Evolutionary conservation across 2,113 vertebrate species (phyloP), one percentile per base, ranked within the genome.

Genomic region (Ceratotherium simum): DNA sequence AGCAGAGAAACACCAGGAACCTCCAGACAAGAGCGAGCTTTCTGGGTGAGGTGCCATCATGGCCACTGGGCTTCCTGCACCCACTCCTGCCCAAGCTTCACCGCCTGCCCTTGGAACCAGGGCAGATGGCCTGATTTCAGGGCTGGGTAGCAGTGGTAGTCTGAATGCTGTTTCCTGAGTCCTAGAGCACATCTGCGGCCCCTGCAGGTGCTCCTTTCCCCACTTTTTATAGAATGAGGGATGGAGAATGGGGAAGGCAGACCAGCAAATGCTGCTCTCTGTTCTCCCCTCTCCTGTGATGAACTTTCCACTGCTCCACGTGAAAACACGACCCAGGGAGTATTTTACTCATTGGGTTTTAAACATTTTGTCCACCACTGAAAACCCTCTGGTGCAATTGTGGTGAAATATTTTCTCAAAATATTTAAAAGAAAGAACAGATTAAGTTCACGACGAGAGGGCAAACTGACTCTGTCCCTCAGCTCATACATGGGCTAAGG

Each of bases 91-190:
- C 56, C n/a, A 42, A 1, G 1, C 27, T 14, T 17, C 51, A 39
- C 67, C 12, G 17, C 46, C 11, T n/a, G 58, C 31, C 16, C 42
- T 11, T 70, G 42, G 20, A 56, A 33, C 13, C 20, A 67, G 39
- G 42, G 79, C 42, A 13, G 17, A 48, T 1, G 31, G 83, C 36
- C 18, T 67, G 4, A 42, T 31, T 8, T 20, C 20, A 62, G 70
- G 27, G 31, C 6, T 0, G 18, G 46, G 42, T 5, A 33, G 62
- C 10, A 1, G 2, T 20, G 4, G 51, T 0, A 4, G 39, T 27
- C 10, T 11, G 36, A 62, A 33, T n/a, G 36, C 48, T 2, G 1
- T 29, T 69, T 48, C 54, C 2, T 67, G 20, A 13, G 62, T 62
- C 23, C 70, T 11, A 12, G 4, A 84, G 79, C 25, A 54, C 91